Conservation (phyloP, 2,113 vertebrate species). For the Procapra przewalskii region DNA sequence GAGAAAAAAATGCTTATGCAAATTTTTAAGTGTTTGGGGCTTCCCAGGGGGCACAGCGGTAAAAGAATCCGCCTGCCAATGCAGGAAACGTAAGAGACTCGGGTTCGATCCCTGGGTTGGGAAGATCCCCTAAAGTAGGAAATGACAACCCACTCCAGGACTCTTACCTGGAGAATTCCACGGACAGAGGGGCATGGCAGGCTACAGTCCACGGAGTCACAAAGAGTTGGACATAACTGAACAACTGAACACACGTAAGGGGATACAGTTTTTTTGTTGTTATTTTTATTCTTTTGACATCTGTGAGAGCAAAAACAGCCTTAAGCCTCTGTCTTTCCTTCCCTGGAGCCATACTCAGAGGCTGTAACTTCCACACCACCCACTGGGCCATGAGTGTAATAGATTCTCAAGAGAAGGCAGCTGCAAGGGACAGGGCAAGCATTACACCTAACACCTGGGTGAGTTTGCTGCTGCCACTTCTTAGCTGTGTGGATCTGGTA, state of each 20-base stretch:
- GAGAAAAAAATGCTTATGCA: background rate
- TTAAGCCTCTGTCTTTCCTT: background rate
- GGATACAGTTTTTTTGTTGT: background rate
- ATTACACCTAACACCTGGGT: background rate
- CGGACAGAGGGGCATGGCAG: background rate
- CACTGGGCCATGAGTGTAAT: rapidly evolving
- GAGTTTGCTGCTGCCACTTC: background rate
- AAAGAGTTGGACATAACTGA: background rate
- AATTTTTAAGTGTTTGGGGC: background rate
- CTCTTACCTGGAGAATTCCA: background rate
- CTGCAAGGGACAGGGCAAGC: background rate
- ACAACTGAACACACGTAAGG: background rate
- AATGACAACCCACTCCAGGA: background rate
- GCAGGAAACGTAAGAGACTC: background rate
- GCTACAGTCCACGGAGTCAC: background rate
- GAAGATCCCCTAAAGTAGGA: background rate
- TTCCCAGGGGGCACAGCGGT: background rate
- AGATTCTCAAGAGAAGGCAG: background rate
- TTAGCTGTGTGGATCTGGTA: background rate
- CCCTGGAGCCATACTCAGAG: background rate
- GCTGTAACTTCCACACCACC: background rate
- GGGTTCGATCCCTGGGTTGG: background rate
- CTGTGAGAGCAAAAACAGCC: background rate
- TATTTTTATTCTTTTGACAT: background rate
- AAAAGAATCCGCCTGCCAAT: background rate